Percentiles rank a stretch among this genome's conserved stretches.
Conservation (phyloP, 2,797 vertebrate species). For the Leptatherina wallacei region DNA sequence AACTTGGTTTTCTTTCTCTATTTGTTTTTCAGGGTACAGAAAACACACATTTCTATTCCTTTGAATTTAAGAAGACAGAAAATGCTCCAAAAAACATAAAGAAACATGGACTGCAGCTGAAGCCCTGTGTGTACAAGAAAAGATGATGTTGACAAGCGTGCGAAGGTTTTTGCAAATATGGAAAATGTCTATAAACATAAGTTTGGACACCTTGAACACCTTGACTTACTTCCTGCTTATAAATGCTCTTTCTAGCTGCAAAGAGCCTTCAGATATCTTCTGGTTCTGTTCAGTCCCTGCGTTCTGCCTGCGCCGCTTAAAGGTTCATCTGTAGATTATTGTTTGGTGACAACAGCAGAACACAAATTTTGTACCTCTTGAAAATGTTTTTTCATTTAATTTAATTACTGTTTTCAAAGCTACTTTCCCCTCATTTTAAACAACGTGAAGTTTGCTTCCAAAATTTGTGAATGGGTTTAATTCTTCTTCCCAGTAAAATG, state of each 20-base stretch:
- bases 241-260: neutral
- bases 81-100: conserved; percentile 67
- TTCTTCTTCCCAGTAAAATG: too few relatives aligned
- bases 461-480: too few relatives aligned
- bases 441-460: too few relatives aligned
- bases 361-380: neutral
- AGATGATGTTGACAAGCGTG: conserved; percentile 71
- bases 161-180: too few relatives aligned
- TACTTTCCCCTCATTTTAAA: too few relatives aligned
- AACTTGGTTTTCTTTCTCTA: conserved; percentile 9
- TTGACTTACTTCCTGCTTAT: neutral
- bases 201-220: too few relatives aligned
- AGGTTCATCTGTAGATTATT: neutral
- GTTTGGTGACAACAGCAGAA: neutral
- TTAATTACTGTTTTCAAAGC: too few relatives aligned
- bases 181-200: neutral
- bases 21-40: conserved; percentile 74
- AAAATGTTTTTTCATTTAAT: too few relatives aligned
- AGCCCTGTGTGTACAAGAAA: conserved; percentile 86
- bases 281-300: neutral
- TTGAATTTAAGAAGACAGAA: conserved; percentile 80
- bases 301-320: neutral
- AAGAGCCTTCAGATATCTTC: neutral
- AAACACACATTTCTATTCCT: conserved; percentile 84
- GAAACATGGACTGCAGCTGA: conserved; percentile 77